phyloP scores from a whole-genome alignment of 2,797 vertebrate genomes.

The Sebastes vulpes region DNA sequence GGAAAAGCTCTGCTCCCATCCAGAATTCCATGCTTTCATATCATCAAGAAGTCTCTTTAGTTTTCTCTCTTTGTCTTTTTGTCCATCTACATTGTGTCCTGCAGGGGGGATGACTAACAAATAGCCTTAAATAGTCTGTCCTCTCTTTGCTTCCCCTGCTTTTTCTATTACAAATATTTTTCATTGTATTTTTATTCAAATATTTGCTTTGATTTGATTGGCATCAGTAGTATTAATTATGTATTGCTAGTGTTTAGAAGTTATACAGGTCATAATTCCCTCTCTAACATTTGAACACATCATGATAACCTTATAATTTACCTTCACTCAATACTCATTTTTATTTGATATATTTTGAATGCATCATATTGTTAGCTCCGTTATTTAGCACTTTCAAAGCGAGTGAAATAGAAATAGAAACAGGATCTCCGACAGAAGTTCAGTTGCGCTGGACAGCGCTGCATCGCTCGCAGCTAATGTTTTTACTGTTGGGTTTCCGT shows the following conservation, averaged over 20 bases:
- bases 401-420: no score
- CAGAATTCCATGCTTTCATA: constrained; percentile 40
- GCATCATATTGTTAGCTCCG: no score
- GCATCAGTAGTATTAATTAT: no score
- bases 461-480: no score
- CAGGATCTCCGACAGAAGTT: no score
- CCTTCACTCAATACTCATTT: background rate
- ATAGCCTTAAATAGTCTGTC: background rate
- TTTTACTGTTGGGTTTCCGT: background rate
- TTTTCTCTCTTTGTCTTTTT: background rate
- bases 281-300: no score
- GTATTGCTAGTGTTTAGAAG: no score
- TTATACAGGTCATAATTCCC: no score
- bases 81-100: background rate
- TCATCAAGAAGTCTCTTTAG: constrained; percentile 3
- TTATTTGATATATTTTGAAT: no score
- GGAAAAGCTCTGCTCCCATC: constrained; percentile 23
- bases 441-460: background rate
- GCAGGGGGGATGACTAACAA: background rate
- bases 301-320: no score
- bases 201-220: no score
- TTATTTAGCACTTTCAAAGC: no score
- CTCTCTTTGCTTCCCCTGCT: background rate
- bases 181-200: background rate
- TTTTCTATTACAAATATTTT: background rate